A percentile compares a stretch with the other conserved stretches of the same genome.
Evolutionary conservation across 1,140 invertebrate species (phyloP).

Genomic region (Archivesica marissinica): DNA sequence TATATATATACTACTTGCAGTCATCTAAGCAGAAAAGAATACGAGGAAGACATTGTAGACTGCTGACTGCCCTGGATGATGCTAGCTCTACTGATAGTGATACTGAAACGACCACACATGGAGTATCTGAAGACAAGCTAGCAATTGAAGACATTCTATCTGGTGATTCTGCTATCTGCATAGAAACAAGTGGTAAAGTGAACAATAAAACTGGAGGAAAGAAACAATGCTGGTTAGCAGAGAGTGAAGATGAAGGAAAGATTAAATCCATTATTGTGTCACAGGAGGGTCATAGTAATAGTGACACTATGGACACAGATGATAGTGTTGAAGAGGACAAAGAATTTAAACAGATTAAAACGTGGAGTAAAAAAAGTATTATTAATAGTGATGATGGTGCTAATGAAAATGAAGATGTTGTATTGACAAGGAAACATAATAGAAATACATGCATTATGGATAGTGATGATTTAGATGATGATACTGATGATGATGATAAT

Average conservation of each 20-base stretch:
- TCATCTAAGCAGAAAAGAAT: background rate
- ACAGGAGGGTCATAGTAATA: background rate
- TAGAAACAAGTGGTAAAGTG: background rate
- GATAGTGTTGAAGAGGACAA: constrained; percentile 5
- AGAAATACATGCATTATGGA: background rate
- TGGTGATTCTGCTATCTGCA: constrained; percentile 6
- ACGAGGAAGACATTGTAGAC: background rate
- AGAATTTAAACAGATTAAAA: background rate
- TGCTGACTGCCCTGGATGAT: background rate
- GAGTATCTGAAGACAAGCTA: background rate
- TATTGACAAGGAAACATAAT: background rate
- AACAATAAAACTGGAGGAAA: background rate
- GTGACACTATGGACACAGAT: background rate
- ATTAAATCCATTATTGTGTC: background rate
- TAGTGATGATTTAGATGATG: background rate
- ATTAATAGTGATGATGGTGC: constrained; percentile 41
- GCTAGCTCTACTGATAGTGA: background rate
- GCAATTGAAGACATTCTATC: background rate
- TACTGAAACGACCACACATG: background rate
- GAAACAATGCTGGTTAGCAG: background rate
- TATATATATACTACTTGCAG: background rate
- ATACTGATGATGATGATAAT: constrained; percentile 5
- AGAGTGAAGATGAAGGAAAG: background rate
- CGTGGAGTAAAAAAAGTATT: background rate
- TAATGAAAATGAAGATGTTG: background rate